Base-by-base conservation (phyloP, 2,797 vertebrate species). In the Gila robusta region DNA sequence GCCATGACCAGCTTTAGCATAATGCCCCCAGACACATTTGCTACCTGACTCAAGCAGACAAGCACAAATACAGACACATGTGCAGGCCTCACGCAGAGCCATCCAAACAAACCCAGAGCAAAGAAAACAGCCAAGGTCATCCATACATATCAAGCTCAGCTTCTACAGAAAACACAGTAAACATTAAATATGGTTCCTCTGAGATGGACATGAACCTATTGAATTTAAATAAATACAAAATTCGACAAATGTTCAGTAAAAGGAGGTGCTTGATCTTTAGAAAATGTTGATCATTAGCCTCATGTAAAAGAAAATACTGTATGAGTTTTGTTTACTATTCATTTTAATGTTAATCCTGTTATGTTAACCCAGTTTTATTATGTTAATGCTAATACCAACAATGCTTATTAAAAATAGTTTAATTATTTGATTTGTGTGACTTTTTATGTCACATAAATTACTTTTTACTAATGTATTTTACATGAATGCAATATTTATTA, bases 11-110 rank as follows among this genome's bases (percentile, higher is more conserved):
- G 88, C 92, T 93, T 93, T 91, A 92, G 92, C 92, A 91, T 91
- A 88, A 93, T 93, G 93, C 91, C 92, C 91, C 90, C 72, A 94
- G 93, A 94, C 93, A 94, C 91, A 88, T 92, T 92, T 90, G 85
- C 74, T 93, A 90, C 93, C 93, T 81, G 77, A 86, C 84, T 94
- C 90, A 90, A 91, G 88, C 90, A 91, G 83, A 83, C 73, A 76
- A 79, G 56, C 67, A 83, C 54, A 77, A 77, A 81, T 44, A 85
- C 80, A 74, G 37, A 81, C 52, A 74, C 84, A 52, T 64, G 54
- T 44, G 67, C 69, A 81, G 74, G 39, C 73, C 62, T 79, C 72
- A 66, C 17, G n/a, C 86, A 66, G 86, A 81, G 84, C 41, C 78
- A 62, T 76, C 37, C 41, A 76, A 59, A 86, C 70, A 81, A 32